Base-by-base conservation (phyloP, 2,888 invertebrate species). In the Platycheirus albimanus region DNA sequence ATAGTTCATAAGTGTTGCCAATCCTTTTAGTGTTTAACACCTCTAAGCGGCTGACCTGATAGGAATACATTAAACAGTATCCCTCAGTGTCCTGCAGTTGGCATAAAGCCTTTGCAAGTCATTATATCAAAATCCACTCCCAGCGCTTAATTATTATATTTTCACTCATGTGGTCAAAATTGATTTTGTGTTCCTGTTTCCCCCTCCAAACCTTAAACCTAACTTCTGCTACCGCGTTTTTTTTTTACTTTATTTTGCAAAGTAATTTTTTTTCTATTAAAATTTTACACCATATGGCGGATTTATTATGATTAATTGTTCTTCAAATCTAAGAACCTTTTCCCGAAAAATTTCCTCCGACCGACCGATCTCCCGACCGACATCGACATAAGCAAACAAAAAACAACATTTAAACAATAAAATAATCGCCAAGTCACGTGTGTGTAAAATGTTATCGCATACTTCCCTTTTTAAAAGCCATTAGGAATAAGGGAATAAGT, bases 401-500 rank as follows among this genome's bases (percentile, higher is more conserved):
- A 69, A 72, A 47, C 38, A 41, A 63, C 28, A 80, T 28, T 69
- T 45, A 56, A 30, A 66, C 64, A 75, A 54, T 70, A 47, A 70
- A 71, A 76, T 76, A 75, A 80, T 66, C 20, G 69, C 58, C 20
- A 45, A 47, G 69, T 75, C 80, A 75, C 75, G 56, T 58, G 69
- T 64, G 41, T 58, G 45, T 41, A 6, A 17, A 52, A 61, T 45
- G 11, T 47, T 38, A 28, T 30, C 52, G 45, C 51, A 1, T 3
- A 11, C n/a, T 36, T 36, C 36, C 36, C 10, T 47, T 28, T 28
- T 15, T 15, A 41, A 49, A 70, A 69, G 33, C 24, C 28, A 70
- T 70, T 64, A 56, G 43, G 43, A 66, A 30, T 30, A n/a, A n/a
- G n/a, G n/a, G 30, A 33, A 8, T 8, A 8, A 33, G 7, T 2